These are phyloP conservation scores for Cepaea hortensis DNA, from an alignment of 2,888 invertebrate genomes.

Conservation along the genomic window DNA sequence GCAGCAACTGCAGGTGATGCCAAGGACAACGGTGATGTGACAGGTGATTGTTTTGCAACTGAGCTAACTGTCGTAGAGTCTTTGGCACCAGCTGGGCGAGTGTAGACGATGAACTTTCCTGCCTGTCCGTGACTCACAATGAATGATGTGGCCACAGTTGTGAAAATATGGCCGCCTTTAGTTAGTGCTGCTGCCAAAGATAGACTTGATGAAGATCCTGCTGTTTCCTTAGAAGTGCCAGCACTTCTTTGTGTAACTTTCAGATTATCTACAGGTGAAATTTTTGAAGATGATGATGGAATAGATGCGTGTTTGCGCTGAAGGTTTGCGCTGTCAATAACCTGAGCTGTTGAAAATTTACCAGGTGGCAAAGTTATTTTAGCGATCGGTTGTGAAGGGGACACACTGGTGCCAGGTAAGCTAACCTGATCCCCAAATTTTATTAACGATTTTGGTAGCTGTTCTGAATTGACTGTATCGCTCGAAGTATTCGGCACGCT, in stretches of 20 bases:
- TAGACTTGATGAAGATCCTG: conserved; percentile 14
- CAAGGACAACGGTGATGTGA: not conserved
- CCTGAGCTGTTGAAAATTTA: not conserved
- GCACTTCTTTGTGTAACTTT: not conserved
- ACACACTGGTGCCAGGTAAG: not conserved
- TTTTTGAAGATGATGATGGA: not conserved
- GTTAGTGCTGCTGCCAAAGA: not conserved
- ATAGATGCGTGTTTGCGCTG: not conserved
- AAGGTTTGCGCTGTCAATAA: not conserved
- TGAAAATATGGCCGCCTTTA: not conserved
- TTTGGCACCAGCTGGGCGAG: conserved; percentile 22
- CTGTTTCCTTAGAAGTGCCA: not conserved
- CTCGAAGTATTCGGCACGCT: not conserved
- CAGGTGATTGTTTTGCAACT: not conserved
- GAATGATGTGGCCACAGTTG: conserved; percentile 19
- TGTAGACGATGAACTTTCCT: conserved; percentile 36
- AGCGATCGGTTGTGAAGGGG: not conserved
- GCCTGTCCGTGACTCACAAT: conserved; percentile 10
- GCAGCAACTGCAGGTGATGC: not conserved
- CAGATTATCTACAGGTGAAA: not conserved
- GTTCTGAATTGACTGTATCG: not conserved
- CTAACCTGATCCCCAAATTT: conserved; percentile 19
- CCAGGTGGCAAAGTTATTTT: not conserved
- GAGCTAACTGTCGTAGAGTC: not conserved
- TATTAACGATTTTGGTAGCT: conserved; percentile 20